Conservation (phyloP, 2,888 invertebrate genomes). For the Chloroclystis v-ata region DNA sequence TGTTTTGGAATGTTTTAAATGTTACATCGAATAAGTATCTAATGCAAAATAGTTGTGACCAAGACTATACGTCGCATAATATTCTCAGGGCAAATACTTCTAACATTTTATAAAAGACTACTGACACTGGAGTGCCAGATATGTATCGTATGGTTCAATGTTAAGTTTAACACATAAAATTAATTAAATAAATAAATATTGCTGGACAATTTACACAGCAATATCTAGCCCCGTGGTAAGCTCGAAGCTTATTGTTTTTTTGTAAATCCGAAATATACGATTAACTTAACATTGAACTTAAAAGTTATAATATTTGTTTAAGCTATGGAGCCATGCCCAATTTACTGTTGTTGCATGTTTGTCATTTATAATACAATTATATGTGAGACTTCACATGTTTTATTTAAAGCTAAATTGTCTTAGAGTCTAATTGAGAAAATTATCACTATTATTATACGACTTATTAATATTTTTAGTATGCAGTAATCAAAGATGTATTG, state of each 20-base stretch:
- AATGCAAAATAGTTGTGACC: neutral
- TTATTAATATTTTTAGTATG: no score
- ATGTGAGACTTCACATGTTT: conserved; percentile 40
- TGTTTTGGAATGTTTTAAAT: conserved; percentile 15
- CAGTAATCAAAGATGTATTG: neutral
- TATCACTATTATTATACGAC: no score
- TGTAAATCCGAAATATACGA: neutral
- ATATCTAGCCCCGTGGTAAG: no score
- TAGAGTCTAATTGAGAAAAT: neutral
- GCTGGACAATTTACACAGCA: no score
- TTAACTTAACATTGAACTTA: neutral
- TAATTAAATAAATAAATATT: no score
- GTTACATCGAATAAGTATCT: conserved; percentile 16
- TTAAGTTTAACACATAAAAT: no score
- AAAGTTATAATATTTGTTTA: neutral
- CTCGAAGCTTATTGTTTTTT: neutral
- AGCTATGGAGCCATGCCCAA: conserved; percentile 37
- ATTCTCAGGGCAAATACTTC: neutral
- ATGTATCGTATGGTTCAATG: no score
- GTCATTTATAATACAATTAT: conserved; percentile 59
- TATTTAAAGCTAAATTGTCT: conserved; percentile 20
- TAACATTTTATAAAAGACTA: neutral
- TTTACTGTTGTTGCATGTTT: conserved; percentile 48
- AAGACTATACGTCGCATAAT: conserved; percentile 7
- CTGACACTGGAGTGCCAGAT: no score